phyloP scores from a whole-genome alignment of 2,113 vertebrate genomes.

The Corythoichthys haematopterus region DNA sequence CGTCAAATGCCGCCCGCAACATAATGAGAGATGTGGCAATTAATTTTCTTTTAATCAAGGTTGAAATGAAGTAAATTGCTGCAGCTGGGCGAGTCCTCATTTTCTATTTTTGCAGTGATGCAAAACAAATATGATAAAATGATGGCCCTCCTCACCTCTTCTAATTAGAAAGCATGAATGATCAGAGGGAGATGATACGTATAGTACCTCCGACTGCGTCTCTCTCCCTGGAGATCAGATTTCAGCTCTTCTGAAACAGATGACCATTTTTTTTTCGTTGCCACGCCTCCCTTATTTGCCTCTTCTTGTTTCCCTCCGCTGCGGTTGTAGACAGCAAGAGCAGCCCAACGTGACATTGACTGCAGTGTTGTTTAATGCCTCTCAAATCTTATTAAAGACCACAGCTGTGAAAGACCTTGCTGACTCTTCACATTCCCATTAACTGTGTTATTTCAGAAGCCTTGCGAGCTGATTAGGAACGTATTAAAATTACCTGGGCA shows the following conservation, averaged over 20 bases:
- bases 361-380: slow-evolving; percentile 77
- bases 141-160: slow-evolving; percentile 98
- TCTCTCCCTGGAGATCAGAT: slow-evolving; percentile 71
- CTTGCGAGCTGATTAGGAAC: slow-evolving; percentile 77
- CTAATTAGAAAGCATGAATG: slow-evolving; percentile 99
- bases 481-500: slow-evolving; percentile 76
- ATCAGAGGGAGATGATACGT: slow-evolving; percentile 88
- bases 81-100: slow-evolving; percentile 94
- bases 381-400: slow-evolving; percentile 81
- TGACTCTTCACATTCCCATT: slow-evolving; percentile 78
- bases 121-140: slow-evolving; percentile 99
- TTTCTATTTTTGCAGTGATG: slow-evolving; percentile 99
- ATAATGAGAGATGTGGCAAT: slow-evolving; percentile 99
- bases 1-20: slow-evolving; percentile 90
- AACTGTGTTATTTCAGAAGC: slow-evolving; percentile 71
- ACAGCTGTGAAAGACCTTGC: slow-evolving; percentile 77
- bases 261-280: slow-evolving; percentile 73
- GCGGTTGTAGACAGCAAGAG: slow-evolving; percentile 73
- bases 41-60: slow-evolving; percentile 99
- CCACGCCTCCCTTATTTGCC: slow-evolving; percentile 63
- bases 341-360: slow-evolving; percentile 77
- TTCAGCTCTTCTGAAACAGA: slow-evolving; percentile 76
- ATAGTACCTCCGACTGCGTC: slow-evolving; percentile 60
- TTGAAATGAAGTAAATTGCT: slow-evolving; percentile 99
- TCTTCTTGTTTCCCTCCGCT: slow-evolving; percentile 51